Percentiles rank a stretch among this genome's conserved stretches.
Conservation (phyloP, 2,888 invertebrate species). For the Zeuzera pyrina region DNA sequence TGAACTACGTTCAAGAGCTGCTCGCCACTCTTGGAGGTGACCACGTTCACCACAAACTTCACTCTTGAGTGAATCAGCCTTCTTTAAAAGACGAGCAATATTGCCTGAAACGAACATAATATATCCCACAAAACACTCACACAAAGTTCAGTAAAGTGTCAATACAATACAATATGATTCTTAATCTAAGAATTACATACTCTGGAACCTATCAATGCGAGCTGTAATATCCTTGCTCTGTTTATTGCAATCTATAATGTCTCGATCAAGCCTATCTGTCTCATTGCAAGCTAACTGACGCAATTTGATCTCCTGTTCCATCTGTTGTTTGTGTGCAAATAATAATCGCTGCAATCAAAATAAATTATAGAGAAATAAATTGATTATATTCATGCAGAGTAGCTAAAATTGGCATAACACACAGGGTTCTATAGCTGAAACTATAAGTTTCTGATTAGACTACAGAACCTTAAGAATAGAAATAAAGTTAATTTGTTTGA, state of each 20-base stretch:
- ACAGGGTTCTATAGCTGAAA: too few species aligned
- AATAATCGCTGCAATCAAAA: conserved; percentile 70
- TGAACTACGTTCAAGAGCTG: conserved; percentile 77
- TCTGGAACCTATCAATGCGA: conserved; percentile 53
- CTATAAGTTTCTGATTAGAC: too few species aligned
- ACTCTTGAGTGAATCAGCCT: conserved; percentile 76
- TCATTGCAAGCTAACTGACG: conserved; percentile 60
- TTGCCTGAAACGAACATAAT: too few species aligned
- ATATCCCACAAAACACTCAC: neutral
- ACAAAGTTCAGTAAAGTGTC: neutral
- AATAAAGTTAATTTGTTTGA: neutral
- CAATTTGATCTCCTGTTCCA: conserved; percentile 78
- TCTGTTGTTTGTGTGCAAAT: conserved; percentile 78
- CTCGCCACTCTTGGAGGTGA: conserved; percentile 80
- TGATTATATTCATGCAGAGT: too few species aligned
- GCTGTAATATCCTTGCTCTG: conserved; percentile 52
- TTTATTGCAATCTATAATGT: conserved; percentile 55
- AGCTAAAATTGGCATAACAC: too few species aligned
- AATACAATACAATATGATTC: neutral
- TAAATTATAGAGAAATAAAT: neutral
- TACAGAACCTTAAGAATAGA: too few species aligned
- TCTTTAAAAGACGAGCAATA: conserved; percentile 68
- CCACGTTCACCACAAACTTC: conserved; percentile 80
- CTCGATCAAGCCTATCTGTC: conserved; percentile 56
- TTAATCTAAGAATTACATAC: conserved; percentile 20